Base-by-base conservation (phyloP, 1,140 invertebrate species). In the Calliphora vicina region DNA sequence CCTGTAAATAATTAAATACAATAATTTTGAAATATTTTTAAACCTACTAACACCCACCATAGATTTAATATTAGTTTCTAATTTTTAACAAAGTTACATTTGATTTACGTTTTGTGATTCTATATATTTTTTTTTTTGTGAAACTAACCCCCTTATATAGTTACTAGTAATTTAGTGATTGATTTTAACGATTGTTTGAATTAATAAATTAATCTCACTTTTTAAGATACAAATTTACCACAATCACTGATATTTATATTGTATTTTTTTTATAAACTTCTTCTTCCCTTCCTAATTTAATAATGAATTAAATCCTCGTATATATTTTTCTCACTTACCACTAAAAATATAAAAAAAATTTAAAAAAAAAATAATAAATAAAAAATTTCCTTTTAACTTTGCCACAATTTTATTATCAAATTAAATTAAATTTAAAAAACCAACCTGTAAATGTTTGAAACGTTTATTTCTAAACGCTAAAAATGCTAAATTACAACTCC, bases 261-360 rank as follows among this genome's bases (percentile, higher is more conserved):
- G 50, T 23, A 67, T 67, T 67, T 76, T 78, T 45, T 43, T 45
- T 78, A 78, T 43, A 78, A 78, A 78, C 74, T 78, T 78, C 73
- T 76, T 76, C 74, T 43, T 78, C n/a, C 35, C 35, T 45, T 20
- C 35, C 74, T 42, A 76, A 27, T 42, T 42, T 27, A 1, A 74
- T 8, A 23, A 23, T 10, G 26, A 23, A 78, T 42, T 43, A 78
- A 80, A 26, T 61, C 80, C 50, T 67, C 20, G 61, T 67, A 67
- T 25, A 57, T 35, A 67, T 25, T 67, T 67, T 67, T 67, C 20
- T 23, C 61, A 67, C 20, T 67, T 67, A 23, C 5, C n/a, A 35
- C 35, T 10, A 35, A 3, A 57, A 57, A n/a, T n/a, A n/a, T n/a
- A n/a, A n/a, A 57, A n/a, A n/a, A 57, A 57, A 57, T 15, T 15